Evolutionary conservation across 92 coral and sea anemone genomes (phyloP).

Genomic region (Epizoanthus ramosus): DNA sequence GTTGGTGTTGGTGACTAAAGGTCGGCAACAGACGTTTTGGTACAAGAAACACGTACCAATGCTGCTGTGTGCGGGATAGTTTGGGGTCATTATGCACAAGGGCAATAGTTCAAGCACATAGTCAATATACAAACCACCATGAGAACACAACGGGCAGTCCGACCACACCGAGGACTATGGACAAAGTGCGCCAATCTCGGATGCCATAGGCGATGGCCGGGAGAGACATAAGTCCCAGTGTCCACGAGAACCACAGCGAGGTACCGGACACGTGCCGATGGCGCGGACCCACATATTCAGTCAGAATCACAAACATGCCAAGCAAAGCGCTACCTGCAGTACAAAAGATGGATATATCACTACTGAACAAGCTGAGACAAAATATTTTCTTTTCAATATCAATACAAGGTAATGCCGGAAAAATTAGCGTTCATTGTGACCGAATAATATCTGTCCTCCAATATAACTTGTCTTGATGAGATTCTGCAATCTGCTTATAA

Average conservation of each 20-base stretch:
- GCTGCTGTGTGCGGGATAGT: too few species aligned
- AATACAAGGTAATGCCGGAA: too few species aligned
- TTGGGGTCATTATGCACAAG: too few species aligned
- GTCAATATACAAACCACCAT: slow-evolving; percentile 72
- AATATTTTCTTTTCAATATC: too few species aligned
- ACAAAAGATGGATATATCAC: too few species aligned
- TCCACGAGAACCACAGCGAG: slow-evolving; percentile 81
- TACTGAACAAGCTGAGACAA: too few species aligned
- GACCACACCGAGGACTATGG: slow-evolving; percentile 71
- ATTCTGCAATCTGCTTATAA: slow-evolving; percentile 44
- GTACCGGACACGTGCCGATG: slow-evolving; percentile 85
- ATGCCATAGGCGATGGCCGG: slow-evolving; percentile 75
- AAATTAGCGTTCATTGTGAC: too few species aligned
- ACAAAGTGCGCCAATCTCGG: slow-evolving; percentile 80
- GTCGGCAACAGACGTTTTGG: too few species aligned
- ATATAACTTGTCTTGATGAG: slow-evolving; percentile 35
- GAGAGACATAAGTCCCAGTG: slow-evolving; percentile 60
- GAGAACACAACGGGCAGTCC: slow-evolving; percentile 62
- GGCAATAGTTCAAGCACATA: too few species aligned
- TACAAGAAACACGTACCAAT: too few species aligned
- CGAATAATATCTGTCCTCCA: too few species aligned
- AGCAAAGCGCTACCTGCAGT: slow-evolving; percentile 65
- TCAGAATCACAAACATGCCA: slow-evolving; percentile 73
- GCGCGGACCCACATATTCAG: slow-evolving; percentile 83
- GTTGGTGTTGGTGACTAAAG: too few species aligned